Base-by-base conservation (phyloP, 2,888 invertebrate genomes). In the Mimumesa dahlbomi region DNA sequence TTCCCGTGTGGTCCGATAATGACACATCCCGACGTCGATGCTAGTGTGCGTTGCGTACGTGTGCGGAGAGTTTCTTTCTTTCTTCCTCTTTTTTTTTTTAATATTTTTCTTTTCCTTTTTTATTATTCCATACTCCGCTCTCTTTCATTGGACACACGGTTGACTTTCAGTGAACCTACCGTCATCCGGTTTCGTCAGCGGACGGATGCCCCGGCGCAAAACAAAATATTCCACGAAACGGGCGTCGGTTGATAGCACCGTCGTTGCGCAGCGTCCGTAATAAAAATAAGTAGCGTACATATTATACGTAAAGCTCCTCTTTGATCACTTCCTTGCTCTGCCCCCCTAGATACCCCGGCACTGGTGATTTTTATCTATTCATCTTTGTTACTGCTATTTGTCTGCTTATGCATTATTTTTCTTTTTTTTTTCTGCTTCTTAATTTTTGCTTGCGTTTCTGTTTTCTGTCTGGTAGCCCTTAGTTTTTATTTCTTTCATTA, bases 141-240 rank as follows among this genome's bases (percentile, higher is more conserved):
- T 49, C 67, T 73, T 70, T 73, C 59, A 57, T 65, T 54, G 69
- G 66, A 68, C 71, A 53, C 74, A 71, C 75, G 69, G 59, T 75
- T 63, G 57, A 71, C 69, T 75, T 73, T 78, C 69, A 62, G 68
- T 68, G 56, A n/a, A n/a, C 38, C 65, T 52, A 64, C 40, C 73
- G 78, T 77, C 79, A 80, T 80, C 80, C 80, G 80, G 80, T 80
- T 74, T 77, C 77, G 70, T 79, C 73, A 72, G 71, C 79, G 79
- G 57, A 72, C 79, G 79, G 77, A 80, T 80, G 77, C 79, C 64
- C 64, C 48, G 66, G 58, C n/a, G n/a, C n/a, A n/a, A 68, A 73
- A 75, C 78, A 67, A 71, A 75, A 79, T 75, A 75, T 78, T 79
- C 78, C 75, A 75, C 78, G 78, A 79, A 79, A 58, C 68, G 65